Conservation (phyloP, 2,113 vertebrate species). For the Nycticorax nycticorax region DNA sequence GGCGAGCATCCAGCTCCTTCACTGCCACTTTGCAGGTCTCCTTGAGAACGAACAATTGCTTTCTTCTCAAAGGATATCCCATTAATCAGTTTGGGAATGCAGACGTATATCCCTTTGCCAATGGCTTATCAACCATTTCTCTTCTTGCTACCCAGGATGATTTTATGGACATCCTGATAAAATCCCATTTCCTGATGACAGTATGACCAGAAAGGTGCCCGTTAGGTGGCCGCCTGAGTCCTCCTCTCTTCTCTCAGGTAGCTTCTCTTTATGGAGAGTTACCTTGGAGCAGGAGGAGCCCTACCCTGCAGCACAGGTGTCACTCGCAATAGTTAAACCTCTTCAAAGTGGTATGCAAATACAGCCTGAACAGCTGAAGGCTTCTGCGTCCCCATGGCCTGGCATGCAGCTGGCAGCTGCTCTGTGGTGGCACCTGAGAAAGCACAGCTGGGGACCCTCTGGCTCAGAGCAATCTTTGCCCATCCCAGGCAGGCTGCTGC, state of each 20-base stretch:
- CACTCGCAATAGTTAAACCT: neutral
- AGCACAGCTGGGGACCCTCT: neutral
- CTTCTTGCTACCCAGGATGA: neutral
- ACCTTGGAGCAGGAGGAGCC: neutral
- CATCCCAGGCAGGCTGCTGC: neutral
- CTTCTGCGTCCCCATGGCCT: neutral
- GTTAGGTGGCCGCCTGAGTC: neutral
- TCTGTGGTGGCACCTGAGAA: neutral
- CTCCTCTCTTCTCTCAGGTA: neutral
- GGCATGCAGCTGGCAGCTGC: neutral
- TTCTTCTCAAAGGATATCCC: neutral
- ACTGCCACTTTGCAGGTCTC: neutral
- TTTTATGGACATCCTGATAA: neutral
- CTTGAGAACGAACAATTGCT: neutral
- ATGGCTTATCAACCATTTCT: neutral
- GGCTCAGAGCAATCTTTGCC: neutral
- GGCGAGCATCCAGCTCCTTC: neutral
- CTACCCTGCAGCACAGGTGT: neutral
- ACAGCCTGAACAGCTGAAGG: neutral
- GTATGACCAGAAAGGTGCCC: neutral
- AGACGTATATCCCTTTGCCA: neutral
- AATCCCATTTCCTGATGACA: neutral
- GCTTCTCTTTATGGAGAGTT: neutral
- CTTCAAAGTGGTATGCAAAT: neutral
- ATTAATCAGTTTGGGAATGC: neutral